Evolutionary conservation across 2,888 invertebrate genomes (phyloP), one percentile per base, ranked within the genome.

Genomic region (Hyppa rectilinea): DNA sequence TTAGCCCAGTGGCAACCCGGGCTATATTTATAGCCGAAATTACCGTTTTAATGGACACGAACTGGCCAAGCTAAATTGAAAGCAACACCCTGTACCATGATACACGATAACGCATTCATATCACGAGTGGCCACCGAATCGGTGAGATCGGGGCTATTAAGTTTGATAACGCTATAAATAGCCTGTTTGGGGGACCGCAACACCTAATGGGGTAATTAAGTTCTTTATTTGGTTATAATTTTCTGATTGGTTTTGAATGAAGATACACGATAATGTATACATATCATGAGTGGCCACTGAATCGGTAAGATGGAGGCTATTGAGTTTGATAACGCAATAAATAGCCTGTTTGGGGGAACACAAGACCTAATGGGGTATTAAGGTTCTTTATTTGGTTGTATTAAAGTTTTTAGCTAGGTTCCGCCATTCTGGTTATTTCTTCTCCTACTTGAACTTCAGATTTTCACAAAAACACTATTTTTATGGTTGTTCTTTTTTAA

Each of bases 21-120:
- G 74, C 75, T 70, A 76, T 89, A 90, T 90, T 90, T 90, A 90
- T 87, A 71, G 83, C 63, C 78, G 36, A 88, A 89, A 89, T 89
- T 89, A 88, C 82, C 85, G 86, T 82, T 85, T 86, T 88, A 88
- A 88, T 89, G 83, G 86, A 87, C 85, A 84, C 80, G 81, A 85
- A 86, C 89, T 85, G 82, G 83, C 85, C 82, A 78, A 72, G 74
- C 80, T 77, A 85, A 88, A 89, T 90, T 88, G 87, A 88, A 88
- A 85, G 76, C 84, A 82, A 84, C 78, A 70, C 63, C 80, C 85
- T 78, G 71, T 85, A 84, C 86, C 73, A 86, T 71, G 82, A 71
- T 71, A 80, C 77, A 65, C 60, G 63, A 74, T 82, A 82, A 73
- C 63, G 47, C 68, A 85, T 85, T 85, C 85, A 71, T 77, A 83